Conservation (phyloP, 2,113 vertebrate species). For the Sorex fumeus region DNA sequence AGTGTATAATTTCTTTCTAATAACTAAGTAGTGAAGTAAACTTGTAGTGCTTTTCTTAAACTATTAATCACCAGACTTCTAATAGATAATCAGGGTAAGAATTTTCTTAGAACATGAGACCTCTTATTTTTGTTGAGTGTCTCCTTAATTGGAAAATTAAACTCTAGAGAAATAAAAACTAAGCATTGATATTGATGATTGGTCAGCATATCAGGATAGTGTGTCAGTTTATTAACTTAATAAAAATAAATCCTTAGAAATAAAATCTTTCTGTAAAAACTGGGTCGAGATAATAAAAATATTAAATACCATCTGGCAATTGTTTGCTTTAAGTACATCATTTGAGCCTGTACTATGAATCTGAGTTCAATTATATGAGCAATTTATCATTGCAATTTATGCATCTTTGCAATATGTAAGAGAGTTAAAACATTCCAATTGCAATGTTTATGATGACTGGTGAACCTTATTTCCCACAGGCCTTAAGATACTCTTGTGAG, state of each 20-base stretch:
- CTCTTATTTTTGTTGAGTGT: conserved; percentile 65
- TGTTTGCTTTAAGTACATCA: conserved; percentile 66
- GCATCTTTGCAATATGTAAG: conserved; percentile 64
- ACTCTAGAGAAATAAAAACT: conserved; percentile 70
- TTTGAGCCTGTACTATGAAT: conserved; percentile 52
- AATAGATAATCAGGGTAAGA: conserved; percentile 71
- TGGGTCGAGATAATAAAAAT: conserved; percentile 52
- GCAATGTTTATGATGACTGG: conserved; percentile 50
- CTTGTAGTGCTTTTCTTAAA: conserved; percentile 67
- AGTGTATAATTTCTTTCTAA: conserved; percentile 59
- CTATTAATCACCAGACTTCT: conserved; percentile 73
- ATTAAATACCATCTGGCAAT: conserved; percentile 66
- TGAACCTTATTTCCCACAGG: conserved; percentile 63
- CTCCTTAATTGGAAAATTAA: conserved; percentile 67
- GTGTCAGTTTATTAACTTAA: conserved; percentile 72
- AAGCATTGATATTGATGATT: conserved; percentile 64
- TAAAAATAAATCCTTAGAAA: conserved; percentile 75
- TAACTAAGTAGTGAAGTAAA: conserved; percentile 62
- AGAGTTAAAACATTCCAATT: conserved; percentile 58
- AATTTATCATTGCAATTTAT: conserved; percentile 69
- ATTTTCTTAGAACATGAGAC: conserved; percentile 62
- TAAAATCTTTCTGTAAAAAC: conserved; percentile 67
- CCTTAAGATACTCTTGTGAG: conserved; percentile 58
- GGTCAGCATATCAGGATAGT: conserved; percentile 45
- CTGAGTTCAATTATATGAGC: conserved; percentile 60